Evolutionary conservation across 2,888 invertebrate species (phyloP), one percentile per base, ranked within the genome.

Genomic region (Apoda limacodes): DNA sequence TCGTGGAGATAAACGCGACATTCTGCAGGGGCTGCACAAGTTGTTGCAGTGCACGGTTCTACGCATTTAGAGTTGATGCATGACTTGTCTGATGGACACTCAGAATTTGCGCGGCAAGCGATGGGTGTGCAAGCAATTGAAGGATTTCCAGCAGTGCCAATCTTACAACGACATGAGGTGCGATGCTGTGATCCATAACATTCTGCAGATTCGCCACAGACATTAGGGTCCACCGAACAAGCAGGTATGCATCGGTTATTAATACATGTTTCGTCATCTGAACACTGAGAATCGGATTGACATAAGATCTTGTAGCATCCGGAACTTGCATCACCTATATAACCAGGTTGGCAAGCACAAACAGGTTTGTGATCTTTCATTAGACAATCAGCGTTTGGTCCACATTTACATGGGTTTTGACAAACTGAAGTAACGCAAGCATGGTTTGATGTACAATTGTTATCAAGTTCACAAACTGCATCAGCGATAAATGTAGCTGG

Each of bases 281-380:
- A 88, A 55, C 95, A 95, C 49, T 93, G 92, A 19, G 83, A 82
- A 49, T 92, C 86, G 13, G 85, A 83, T 54, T 85, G 82, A 54
- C 93, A 94, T 37, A 88, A 87, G 28, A 88, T 83, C 65, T 86
- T 86, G 22, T 85, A 83, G 59, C 95, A 95, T 48, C 90, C 89
- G 6, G 89, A 85, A 51, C 91, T 88, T 14, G 94, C 91, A 60
- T 93, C 92, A 30, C 95, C 95, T 40, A 92, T 88, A 48, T 85
- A 95, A 25, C 93, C 93, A 50, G 87, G 85, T 37, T 85, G 83
- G 60, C 95, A 95, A 1, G 92, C 89, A 53, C 95, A 95, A 1
- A 93, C 88, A 0, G 94, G 93, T 60, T 92, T 92, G 54, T 95
- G 95, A 52, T 91, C 86, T 62, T 86, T 87, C 39, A 93, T 89